These are phyloP conservation scores for Mixornis gularis DNA, from an alignment of 2,113 vertebrate genomes.

Conservation along the genomic window DNA sequence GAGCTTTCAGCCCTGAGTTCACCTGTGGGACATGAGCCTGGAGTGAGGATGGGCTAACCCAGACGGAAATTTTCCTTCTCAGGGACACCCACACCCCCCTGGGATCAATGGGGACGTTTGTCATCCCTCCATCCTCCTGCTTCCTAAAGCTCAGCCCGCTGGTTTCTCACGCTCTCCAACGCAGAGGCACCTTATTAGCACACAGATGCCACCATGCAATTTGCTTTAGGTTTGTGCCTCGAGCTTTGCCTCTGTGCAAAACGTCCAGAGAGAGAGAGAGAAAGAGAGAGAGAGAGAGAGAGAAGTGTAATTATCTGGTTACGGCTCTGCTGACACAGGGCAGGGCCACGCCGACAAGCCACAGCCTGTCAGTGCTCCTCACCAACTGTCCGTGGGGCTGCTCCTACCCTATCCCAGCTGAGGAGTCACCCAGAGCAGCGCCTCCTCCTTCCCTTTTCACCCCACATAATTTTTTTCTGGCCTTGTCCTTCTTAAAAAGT, in stretches of 20 bases:
- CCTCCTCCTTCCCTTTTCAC: neutral
- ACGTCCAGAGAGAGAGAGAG: neutral
- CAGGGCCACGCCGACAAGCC: slow-evolving; percentile 1
- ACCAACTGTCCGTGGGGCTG: neutral
- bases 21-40: neutral
- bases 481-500: neutral
- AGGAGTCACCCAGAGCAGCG: neutral
- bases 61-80: neutral
- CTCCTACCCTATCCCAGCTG: neutral
- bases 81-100: neutral
- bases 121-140: neutral
- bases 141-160: neutral
- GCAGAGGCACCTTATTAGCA: neutral
- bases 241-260: neutral
- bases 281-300: neutral
- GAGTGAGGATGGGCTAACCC: neutral
- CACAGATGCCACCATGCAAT: slow-evolving; percentile 12
- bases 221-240: slow-evolving; percentile 28
- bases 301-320: neutral
- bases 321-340: slow-evolving; percentile 37
- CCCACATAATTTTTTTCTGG: accelerated
- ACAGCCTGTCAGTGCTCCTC: neutral
- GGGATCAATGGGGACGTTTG: accelerated
- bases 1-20: neutral
- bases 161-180: neutral